Conservation (phyloP, 1,140 invertebrate species). For the Dendroctonus ponderosae region DNA sequence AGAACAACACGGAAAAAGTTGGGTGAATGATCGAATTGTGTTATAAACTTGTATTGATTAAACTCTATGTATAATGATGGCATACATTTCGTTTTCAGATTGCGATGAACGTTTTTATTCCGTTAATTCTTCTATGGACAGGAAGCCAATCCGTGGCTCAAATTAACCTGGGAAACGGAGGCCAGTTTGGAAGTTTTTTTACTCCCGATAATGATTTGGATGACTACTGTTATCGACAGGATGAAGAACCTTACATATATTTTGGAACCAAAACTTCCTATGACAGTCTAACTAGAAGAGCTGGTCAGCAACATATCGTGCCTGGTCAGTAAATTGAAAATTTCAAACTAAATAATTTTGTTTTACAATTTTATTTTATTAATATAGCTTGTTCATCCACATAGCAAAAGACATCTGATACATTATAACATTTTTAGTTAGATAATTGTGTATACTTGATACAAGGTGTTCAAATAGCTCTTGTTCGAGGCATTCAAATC, state of each 20-base stretch:
- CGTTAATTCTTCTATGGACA: too few relatives aligned
- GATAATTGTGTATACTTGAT: too few relatives aligned
- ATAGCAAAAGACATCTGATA: too few relatives aligned
- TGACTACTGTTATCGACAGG: conserved; percentile 59
- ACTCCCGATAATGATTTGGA: conserved; percentile 49
- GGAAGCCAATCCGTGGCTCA: neutral
- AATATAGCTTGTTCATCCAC: neutral
- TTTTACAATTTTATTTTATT: conserved; percentile 10
- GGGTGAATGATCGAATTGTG: too few relatives aligned
- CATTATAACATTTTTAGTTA: too few relatives aligned
- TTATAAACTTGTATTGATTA: too few relatives aligned
- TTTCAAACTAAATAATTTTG: neutral
- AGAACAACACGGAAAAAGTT: too few relatives aligned
- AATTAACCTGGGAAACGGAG: conserved; percentile 26
- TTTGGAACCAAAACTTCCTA: conserved; percentile 67
- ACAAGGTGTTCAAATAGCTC: too few relatives aligned
- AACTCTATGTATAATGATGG: neutral
- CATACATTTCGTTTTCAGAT: neutral
- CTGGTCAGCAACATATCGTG: conserved; percentile 55
- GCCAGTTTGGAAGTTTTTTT: conserved; percentile 23
- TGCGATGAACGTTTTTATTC: neutral
- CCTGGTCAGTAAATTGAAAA: conserved; percentile 49
- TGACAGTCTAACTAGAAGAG: conserved; percentile 57
- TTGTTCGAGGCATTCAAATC: too few relatives aligned
- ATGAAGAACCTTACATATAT: conserved; percentile 60